Evolutionary conservation across 2,888 invertebrate species (phyloP).

Genomic region (Ormia ochracea): DNA sequence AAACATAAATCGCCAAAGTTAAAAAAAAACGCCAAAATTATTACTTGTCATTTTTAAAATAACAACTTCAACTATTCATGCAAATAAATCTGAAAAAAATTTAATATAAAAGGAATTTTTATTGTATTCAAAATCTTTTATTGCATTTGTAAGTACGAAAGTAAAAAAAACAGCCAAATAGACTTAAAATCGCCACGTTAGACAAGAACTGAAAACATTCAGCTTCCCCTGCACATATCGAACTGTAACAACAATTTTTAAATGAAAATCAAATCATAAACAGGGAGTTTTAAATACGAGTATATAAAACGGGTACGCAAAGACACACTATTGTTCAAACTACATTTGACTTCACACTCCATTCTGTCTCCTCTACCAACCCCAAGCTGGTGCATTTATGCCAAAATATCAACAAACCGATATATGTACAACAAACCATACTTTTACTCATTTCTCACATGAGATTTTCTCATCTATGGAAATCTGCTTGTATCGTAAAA

Average conservation of each 20-base stretch:
- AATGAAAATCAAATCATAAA: conserved; percentile 15
- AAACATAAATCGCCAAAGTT: no score
- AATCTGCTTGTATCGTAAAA: conserved; percentile 22
- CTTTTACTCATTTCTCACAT: not conserved
- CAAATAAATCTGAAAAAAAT: no score
- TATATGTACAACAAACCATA: not conserved
- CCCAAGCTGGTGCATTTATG: not conserved
- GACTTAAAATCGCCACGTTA: no score
- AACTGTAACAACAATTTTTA: conserved; percentile 9
- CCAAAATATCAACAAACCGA: conserved; percentile 14
- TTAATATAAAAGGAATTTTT: no score
- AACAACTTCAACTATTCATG: no score
- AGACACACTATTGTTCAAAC: not conserved
- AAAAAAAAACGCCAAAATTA: no score
- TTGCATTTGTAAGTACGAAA: no score
- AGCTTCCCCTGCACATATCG: conserved; percentile 1
- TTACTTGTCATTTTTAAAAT: no score
- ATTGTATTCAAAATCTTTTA: no score
- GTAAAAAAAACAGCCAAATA: no score
- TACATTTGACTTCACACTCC: not conserved
- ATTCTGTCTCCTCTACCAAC: not conserved
- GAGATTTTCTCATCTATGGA: not conserved
- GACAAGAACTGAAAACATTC: no score
- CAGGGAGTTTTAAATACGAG: conserved; percentile 24
- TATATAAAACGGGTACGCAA: not conserved